Evolutionary conservation across 2,113 vertebrate species (phyloP).

Genomic region (Excalfactoria chinensis): DNA sequence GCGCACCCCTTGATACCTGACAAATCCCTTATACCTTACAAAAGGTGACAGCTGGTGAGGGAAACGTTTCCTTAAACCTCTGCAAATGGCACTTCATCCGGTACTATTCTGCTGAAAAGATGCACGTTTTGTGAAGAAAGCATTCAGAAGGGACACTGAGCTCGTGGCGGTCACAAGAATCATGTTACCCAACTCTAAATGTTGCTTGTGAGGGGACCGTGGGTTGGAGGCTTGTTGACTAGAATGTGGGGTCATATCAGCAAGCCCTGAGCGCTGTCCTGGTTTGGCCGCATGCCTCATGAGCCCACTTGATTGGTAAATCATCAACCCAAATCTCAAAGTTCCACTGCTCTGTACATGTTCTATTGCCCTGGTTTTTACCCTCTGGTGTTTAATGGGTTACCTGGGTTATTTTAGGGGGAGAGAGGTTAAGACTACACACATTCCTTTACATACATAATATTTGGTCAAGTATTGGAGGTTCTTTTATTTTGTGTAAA

Average conservation of each 20-base stretch:
- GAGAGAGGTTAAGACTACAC: not conserved
- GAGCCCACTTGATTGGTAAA: not conserved
- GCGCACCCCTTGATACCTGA: not conserved
- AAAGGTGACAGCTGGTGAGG: not conserved
- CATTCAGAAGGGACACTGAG: not conserved
- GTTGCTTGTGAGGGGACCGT: not conserved
- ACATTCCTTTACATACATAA: not conserved
- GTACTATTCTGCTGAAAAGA: not conserved
- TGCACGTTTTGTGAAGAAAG: fast-evolving
- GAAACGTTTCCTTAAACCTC: not conserved
- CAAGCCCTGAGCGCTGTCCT: fast-evolving
- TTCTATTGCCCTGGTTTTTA: not conserved
- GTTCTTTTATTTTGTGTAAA: not conserved
- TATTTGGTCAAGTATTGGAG: not conserved
- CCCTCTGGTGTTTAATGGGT: not conserved
- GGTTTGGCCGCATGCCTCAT: not conserved
- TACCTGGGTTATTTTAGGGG: not conserved
- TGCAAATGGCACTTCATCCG: fast-evolving
- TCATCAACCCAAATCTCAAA: not conserved
- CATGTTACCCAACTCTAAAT: not conserved
- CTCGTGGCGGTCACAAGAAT: not conserved
- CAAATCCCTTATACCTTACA: fast-evolving
- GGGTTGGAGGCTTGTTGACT: not conserved
- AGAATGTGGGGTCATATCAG: fast-evolving
- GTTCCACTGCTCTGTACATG: fast-evolving